phyloP scores from a whole-genome alignment of 2,888 invertebrate species.

The Stenotaenia linearis region DNA sequence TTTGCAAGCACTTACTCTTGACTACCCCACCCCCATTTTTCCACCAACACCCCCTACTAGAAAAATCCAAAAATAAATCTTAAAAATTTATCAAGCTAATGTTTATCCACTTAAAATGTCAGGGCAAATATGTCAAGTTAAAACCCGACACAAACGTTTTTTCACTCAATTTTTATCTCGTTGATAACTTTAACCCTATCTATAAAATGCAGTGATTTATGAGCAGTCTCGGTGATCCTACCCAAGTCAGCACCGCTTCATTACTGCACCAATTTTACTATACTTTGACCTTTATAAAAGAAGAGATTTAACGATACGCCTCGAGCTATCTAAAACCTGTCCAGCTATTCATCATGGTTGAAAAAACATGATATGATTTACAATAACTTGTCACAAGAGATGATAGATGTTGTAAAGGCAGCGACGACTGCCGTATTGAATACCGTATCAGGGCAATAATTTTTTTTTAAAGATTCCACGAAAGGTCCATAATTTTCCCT shows the following conservation, averaged over 20 bases:
- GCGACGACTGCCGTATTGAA: constrained; percentile 19
- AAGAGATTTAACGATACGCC: constrained; percentile 26
- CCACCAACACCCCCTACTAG: background rate
- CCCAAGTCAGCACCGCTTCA: background rate
- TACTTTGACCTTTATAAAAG: constrained; percentile 19
- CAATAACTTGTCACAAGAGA: constrained; percentile 16
- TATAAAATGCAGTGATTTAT: constrained; percentile 10
- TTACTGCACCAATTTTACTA: constrained; percentile 26
- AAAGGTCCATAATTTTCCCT: background rate
- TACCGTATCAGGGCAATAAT: constrained; percentile 11
- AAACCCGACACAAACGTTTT: background rate
- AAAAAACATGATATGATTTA: constrained; percentile 26
- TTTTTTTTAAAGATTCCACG: background rate
- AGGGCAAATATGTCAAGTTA: background rate
- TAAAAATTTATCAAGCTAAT: background rate
- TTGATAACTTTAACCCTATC: constrained; percentile 10
- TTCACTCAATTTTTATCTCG: constrained; percentile 8
- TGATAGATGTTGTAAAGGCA: constrained; percentile 20
- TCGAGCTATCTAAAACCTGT: constrained; percentile 9
- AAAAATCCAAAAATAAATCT: background rate
- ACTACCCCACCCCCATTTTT: background rate
- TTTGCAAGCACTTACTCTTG: background rate
- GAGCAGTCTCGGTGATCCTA: background rate
- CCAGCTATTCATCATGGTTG: constrained; percentile 23
- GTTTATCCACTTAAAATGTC: constrained; percentile 6